Conservation (phyloP, 2,113 vertebrate species). For the Gnathonemus echidnorhynchus region DNA sequence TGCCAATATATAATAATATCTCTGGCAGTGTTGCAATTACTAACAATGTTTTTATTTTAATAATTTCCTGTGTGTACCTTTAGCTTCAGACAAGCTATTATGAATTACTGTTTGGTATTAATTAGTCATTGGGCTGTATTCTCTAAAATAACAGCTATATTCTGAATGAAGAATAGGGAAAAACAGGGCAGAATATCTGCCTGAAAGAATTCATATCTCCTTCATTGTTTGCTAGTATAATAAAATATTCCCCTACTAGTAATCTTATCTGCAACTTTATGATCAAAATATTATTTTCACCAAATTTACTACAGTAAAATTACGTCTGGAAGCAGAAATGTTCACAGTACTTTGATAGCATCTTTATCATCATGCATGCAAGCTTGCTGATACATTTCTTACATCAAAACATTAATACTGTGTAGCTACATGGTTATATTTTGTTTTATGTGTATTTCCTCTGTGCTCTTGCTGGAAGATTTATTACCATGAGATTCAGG, state of each 20-base stretch:
- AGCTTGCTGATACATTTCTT: background rate
- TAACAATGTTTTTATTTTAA: background rate
- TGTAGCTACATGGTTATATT: background rate
- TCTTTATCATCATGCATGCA: background rate
- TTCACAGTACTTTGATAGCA: background rate
- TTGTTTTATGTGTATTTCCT: background rate
- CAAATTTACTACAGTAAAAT: background rate
- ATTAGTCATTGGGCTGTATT: background rate
- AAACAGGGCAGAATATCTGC: background rate
- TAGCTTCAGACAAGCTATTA: background rate
- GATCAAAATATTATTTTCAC: background rate
- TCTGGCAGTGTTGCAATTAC: background rate
- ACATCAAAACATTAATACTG: background rate
- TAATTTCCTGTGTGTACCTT: background rate
- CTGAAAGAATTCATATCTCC: background rate
- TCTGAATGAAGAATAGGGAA: background rate
- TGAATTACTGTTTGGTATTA: background rate
- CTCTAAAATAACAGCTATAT: background rate
- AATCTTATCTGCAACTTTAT: background rate
- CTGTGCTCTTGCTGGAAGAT: background rate
- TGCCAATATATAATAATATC: background rate
- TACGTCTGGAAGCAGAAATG: background rate
- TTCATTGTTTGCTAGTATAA: background rate
- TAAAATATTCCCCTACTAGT: background rate
- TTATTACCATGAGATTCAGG: background rate